A percentile compares a stretch with the other conserved stretches of the same genome.
phyloP scores from a whole-genome alignment of 2,797 vertebrate genomes.

The Manis javanica region DNA sequence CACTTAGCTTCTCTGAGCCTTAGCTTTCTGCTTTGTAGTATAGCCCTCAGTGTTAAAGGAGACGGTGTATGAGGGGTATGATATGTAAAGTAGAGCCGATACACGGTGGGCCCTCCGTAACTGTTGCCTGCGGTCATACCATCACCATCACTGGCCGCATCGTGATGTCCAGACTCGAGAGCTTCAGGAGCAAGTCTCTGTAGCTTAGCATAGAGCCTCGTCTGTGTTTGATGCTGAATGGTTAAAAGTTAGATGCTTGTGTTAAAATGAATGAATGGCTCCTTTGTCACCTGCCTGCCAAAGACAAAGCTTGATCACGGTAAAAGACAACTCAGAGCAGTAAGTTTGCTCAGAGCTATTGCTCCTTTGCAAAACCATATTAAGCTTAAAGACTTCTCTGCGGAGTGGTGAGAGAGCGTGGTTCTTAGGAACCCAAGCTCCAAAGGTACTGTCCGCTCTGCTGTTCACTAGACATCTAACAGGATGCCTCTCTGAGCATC shows the following conservation, averaged over 20 bases:
- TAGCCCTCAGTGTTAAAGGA: background rate
- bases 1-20: background rate
- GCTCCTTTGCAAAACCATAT: background rate
- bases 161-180: too few relatives aligned
- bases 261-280: background rate
- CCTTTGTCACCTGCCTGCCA: background rate
- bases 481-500: too few relatives aligned
- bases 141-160: background rate
- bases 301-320: background rate
- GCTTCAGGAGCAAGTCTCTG: background rate
- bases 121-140: background rate
- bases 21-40: background rate
- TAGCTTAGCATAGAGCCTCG: background rate
- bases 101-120: rapidly evolving
- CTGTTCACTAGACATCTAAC: background rate
- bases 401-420: background rate
- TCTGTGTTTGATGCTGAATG: background rate
- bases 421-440: background rate
- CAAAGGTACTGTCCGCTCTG: background rate
- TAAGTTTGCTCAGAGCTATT: background rate
- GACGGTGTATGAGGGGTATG: background rate
- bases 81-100: background rate
- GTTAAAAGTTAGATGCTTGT: background rate
- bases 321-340: background rate
- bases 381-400: background rate